These are phyloP conservation scores for Drosophila sp. DNA, from an alignment of 1,140 invertebrate species.

Conservation along the genomic window DNA sequence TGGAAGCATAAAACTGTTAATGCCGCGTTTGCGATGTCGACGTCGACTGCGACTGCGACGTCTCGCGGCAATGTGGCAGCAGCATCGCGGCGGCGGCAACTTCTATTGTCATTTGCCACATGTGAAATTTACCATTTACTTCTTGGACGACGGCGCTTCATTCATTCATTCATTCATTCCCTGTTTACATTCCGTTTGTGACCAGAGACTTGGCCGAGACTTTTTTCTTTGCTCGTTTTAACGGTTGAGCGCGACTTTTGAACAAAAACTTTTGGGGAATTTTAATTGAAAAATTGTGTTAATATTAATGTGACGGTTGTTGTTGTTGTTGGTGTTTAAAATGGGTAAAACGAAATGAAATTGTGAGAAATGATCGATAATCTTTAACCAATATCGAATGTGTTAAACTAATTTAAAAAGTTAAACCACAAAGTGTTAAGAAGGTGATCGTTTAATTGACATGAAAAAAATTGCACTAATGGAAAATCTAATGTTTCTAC, in stretches of 20 bases:
- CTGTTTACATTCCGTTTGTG: conserved; percentile 71
- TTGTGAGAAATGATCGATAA: background rate
- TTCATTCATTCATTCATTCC: conserved; percentile 72
- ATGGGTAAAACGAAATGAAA: background rate
- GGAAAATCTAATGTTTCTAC: background rate
- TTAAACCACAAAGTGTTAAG: background rate
- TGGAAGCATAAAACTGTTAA: conserved; percentile 40
- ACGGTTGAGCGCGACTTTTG: conserved; percentile 38
- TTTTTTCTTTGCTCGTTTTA: conserved; percentile 32
- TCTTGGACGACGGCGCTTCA: conserved; percentile 55
- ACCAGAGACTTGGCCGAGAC: conserved; percentile 49
- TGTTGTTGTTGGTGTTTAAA: background rate
- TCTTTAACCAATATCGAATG: background rate
- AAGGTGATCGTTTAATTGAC: background rate
- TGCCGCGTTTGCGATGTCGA: conserved; percentile 18
- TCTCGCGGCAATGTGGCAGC: conserved; percentile 13
- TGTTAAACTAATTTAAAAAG: background rate
- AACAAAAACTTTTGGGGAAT: conserved; percentile 27
- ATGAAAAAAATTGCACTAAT: background rate
- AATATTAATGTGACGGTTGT: conserved; percentile 2
- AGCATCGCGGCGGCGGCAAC: conserved; percentile 30
- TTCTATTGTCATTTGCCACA: conserved; percentile 78
- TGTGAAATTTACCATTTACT: conserved; percentile 78
- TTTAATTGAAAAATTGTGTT: conserved; percentile 26
- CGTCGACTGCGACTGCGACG: conserved; percentile 29